These are phyloP conservation scores for Theodoxus fluviatilis DNA, from an alignment of 2,888 invertebrate species.

Conservation along the genomic window DNA sequence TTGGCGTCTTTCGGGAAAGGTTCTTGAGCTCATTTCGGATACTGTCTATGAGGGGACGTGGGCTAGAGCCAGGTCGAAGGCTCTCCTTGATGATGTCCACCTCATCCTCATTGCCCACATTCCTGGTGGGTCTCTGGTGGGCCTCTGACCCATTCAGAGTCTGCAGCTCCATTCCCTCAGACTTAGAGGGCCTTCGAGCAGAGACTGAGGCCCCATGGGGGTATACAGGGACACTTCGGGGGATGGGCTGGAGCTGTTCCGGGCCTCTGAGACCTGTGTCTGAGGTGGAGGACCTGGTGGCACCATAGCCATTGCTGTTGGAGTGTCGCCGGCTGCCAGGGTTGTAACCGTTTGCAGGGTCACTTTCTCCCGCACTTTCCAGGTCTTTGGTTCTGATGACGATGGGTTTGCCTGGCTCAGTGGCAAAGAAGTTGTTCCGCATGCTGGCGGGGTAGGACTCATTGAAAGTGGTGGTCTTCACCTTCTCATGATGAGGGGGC, in stretches of 20 bases:
- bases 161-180: constrained; percentile 18
- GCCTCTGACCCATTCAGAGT: not conserved
- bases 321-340: not conserved
- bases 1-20: constrained; percentile 20
- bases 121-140: constrained; percentile 11
- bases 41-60: constrained; percentile 30
- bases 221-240: not conserved
- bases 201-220: constrained; percentile 13
- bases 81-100: constrained; percentile 31
- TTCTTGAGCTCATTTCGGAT: constrained; percentile 33
- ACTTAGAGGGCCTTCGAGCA: constrained; percentile 4
- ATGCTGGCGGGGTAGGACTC: constrained; percentile 27
- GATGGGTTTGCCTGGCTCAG: constrained; percentile 40
- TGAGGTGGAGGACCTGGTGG: constrained; percentile 7
- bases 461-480: constrained; percentile 29
- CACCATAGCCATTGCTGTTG: not conserved
- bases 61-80: constrained; percentile 27
- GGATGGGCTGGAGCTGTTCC: not conserved
- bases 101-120: constrained; percentile 27
- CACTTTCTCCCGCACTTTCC: not conserved
- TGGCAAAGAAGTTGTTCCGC: constrained; percentile 30
- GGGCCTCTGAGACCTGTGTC: constrained; percentile 2
- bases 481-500: constrained; percentile 29
- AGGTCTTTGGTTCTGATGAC: constrained; percentile 35
- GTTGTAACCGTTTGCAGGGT: not conserved